Evolutionary conservation across 2,888 invertebrate genomes (phyloP).

Genomic region (Rotaria magnacalcarata): DNA sequence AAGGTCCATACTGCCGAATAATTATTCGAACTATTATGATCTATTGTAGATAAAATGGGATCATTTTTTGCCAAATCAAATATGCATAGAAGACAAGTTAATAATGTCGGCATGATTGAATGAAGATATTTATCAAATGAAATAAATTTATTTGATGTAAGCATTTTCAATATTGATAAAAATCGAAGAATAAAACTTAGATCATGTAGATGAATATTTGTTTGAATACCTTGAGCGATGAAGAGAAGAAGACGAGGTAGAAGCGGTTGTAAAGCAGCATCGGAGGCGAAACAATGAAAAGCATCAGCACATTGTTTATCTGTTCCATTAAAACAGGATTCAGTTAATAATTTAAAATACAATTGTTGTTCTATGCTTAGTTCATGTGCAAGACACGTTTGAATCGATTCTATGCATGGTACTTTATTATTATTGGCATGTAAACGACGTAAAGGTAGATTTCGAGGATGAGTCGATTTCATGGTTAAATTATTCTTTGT

Average conservation of each 20-base stretch:
- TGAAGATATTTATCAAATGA: neutral
- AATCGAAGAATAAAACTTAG: neutral
- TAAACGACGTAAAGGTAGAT: neutral
- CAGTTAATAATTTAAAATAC: conserved; percentile 96
- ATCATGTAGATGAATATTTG: neutral
- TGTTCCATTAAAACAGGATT: conserved; percentile 80
- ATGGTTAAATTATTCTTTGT: neutral
- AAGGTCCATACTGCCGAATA: neutral
- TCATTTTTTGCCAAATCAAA: neutral
- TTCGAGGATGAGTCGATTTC: neutral
- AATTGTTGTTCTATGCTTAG: conserved; percentile 74
- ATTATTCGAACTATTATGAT: neutral
- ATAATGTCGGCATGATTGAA: neutral
- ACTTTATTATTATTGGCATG: neutral
- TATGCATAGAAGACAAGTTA: neutral
- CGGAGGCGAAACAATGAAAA: neutral
- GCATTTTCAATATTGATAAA: neutral
- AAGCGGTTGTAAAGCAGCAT: conserved; percentile 11
- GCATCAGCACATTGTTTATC: neutral
- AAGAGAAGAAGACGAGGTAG: neutral
- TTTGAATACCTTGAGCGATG: neutral
- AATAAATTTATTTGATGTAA: neutral
- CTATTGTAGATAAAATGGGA: neutral
- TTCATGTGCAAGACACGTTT: neutral
- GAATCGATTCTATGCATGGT: neutral